Evolutionary conservation across 2,113 vertebrate genomes (phyloP).

Genomic region (Camelus bactrianus): DNA sequence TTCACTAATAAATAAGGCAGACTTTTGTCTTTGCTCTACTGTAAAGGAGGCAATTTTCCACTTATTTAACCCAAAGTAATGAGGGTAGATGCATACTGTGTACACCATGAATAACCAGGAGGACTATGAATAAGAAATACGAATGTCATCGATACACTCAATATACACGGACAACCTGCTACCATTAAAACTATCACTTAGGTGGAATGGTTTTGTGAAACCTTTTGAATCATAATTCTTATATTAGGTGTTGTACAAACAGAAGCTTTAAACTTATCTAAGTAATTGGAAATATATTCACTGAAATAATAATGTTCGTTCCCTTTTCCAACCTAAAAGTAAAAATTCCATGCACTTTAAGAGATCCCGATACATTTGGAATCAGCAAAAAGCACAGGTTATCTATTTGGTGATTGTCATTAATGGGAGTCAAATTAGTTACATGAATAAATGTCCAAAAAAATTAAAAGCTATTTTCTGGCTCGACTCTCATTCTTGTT

Average conservation of each 20-base stretch:
- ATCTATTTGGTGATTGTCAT: neutral
- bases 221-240: neutral
- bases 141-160: neutral
- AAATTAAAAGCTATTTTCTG: neutral
- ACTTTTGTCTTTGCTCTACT: neutral
- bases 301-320: neutral
- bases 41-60: neutral
- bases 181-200: neutral
- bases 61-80: neutral
- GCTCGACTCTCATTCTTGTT: neutral
- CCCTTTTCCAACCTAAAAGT: conserved; percentile 5
- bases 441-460: neutral
- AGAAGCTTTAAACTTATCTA: neutral
- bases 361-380: neutral
- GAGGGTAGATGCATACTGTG: neutral
- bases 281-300: neutral
- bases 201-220: neutral
- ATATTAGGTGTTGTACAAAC: neutral
- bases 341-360: neutral
- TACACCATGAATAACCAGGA: neutral
- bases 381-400: neutral
- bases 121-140: neutral
- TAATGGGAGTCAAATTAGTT: neutral
- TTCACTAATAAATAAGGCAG: neutral
- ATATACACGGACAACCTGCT: neutral